These are phyloP conservation scores for Pangasius djambal DNA, from an alignment of 2,797 vertebrate species.

Conservation along the genomic window DNA sequence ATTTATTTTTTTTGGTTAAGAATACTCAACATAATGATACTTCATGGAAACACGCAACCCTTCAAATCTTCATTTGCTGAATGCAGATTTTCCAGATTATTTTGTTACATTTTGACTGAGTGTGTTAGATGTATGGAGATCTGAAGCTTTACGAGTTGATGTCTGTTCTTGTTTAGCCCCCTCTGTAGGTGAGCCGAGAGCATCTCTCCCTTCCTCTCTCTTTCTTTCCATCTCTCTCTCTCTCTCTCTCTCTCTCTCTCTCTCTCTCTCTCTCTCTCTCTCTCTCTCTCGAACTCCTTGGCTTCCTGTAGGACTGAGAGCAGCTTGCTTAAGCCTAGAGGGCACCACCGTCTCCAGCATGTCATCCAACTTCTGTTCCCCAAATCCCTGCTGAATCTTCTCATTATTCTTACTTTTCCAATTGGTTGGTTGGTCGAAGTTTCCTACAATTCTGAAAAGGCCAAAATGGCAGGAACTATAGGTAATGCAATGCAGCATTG, in stretches of 20 bases:
- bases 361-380: constrained; percentile 45
- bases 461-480: constrained; percentile 2
- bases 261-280: constrained; percentile 50
- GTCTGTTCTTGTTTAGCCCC: constrained; percentile 42
- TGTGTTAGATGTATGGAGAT: constrained; percentile 8
- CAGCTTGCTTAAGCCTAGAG: constrained; percentile 67
- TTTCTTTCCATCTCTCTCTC: constrained; percentile 16
- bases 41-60: background rate
- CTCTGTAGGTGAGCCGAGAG: constrained; percentile 45
- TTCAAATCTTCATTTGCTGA: background rate
- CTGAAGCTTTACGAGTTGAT: background rate
- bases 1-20: background rate
- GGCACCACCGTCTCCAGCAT: constrained; percentile 65
- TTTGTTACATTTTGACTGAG: background rate
- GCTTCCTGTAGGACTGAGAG: constrained; percentile 44
- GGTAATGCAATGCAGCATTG: background rate
- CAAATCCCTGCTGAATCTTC: constrained; percentile 6
- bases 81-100: background rate
- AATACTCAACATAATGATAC: background rate
- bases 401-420: background rate
- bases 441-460: constrained; percentile 1
- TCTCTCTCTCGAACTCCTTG: constrained; percentile 50
- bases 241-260: constrained; percentile 24
- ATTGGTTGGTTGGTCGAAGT: background rate
- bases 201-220: background rate